Conservation (phyloP, 2,888 invertebrate species). For the Galerucella calmariensis region DNA sequence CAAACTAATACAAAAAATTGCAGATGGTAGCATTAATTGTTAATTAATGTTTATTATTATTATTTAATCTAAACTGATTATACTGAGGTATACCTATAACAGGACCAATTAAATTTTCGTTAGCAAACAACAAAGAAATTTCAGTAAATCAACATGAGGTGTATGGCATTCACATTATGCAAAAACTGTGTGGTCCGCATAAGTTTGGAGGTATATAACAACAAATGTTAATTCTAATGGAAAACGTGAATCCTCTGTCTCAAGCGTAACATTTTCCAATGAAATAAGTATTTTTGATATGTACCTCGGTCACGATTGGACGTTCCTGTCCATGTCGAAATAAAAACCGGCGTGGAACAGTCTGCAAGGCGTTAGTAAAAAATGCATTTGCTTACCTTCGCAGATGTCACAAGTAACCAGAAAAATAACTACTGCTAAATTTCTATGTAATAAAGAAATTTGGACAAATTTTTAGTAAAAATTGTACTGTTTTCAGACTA, state of each 20-base stretch:
- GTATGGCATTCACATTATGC: not conserved
- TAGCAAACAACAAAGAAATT: constrained; percentile 6
- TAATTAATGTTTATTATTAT: not conserved
- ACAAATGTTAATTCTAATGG: not conserved
- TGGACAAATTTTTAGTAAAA: constrained; percentile 37
- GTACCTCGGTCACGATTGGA: constrained; percentile 26
- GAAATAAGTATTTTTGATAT: constrained; percentile 11
- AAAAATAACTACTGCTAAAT: constrained; percentile 25
- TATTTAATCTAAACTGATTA: not conserved
- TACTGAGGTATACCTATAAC: not conserved
- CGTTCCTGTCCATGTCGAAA: constrained; percentile 45
- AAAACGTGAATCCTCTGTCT: not conserved
- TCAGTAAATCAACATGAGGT: constrained; percentile 8
- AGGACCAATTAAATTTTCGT: not conserved
- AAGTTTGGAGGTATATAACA: not conserved
- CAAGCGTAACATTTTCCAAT: constrained; percentile 1
- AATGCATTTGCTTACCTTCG: constrained; percentile 49
- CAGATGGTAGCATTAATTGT: not conserved
- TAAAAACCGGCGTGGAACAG: constrained; percentile 50
- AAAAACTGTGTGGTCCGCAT: not conserved
- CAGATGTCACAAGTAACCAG: constrained; percentile 37
- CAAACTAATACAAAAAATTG: constrained; percentile 35
- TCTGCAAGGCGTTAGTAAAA: constrained; percentile 48
- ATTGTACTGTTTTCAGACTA: constrained; percentile 55
- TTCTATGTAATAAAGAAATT: constrained; percentile 32